A percentile compares a stretch with the other conserved stretches of the same genome.
Conservation (phyloP, 1,140 invertebrate genomes). For the Atta texana region DNA sequence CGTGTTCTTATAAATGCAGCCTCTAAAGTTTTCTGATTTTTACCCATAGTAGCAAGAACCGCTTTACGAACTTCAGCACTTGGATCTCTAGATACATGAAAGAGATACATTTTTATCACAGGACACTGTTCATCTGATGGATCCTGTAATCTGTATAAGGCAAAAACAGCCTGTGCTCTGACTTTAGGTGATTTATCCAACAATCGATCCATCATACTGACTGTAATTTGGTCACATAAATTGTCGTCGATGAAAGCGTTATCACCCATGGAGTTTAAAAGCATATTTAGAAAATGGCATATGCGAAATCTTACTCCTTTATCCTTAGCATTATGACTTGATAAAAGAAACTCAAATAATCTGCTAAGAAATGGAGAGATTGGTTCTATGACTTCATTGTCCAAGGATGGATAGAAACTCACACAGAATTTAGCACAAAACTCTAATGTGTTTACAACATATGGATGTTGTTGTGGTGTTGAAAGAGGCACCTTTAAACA, state of each 20-base stretch:
- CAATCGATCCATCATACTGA: conserved; percentile 90
- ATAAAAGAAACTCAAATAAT: conserved; percentile 79
- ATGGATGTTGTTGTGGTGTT: conserved; percentile 80
- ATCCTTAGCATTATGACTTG: conserved; percentile 87
- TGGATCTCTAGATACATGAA: conserved; percentile 92
- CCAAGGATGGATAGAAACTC: conserved; percentile 70
- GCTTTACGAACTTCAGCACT: conserved; percentile 87
- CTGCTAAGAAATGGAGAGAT: conserved; percentile 78
- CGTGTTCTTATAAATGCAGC: conserved; percentile 90
- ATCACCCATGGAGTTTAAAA: conserved; percentile 91
- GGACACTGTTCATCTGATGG: conserved; percentile 91
- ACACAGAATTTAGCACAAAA: conserved; percentile 87
- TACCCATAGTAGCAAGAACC: conserved; percentile 82
- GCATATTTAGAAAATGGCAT: conserved; percentile 91
- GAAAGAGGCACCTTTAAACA: conserved; percentile 78
- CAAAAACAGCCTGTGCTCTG: conserved; percentile 91
- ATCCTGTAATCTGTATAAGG: conserved; percentile 93
- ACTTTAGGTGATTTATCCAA: conserved; percentile 91
- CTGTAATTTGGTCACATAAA: conserved; percentile 90
- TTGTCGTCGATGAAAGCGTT: conserved; percentile 92
- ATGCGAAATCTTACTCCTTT: conserved; percentile 90
- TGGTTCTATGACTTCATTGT: conserved; percentile 74
- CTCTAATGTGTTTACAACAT: conserved; percentile 86
- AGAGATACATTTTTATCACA: conserved; percentile 92
- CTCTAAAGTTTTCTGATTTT: conserved; percentile 80